Base-by-base conservation (phyloP, 2,113 vertebrate genomes). In the Probosciger aterrimus region DNA sequence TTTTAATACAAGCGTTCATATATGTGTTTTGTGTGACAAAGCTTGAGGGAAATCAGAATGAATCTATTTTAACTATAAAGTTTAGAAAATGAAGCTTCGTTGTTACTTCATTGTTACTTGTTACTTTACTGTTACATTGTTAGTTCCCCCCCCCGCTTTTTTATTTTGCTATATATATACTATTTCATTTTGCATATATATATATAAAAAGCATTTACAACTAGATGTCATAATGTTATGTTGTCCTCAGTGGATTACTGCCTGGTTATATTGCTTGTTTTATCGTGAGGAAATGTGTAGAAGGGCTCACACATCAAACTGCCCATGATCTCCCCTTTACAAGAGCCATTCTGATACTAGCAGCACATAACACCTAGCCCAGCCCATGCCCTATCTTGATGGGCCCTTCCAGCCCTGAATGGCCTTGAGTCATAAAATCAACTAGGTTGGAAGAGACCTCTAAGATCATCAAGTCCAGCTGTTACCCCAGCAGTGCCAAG, bases 131-230 rank as follows among this genome's bases (percentile, higher is more conserved):
- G 20, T 57, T 57, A 57, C 12, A 9, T 22, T 57, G 31, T n/a
- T 55, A 55, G 53, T 55, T 20, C 55, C 19, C 11, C 17, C 31
- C 12, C 31, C 16, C 20, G 16, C 50, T n/a, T 35, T 59, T n/a
- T 59, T 14, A 24, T n/a, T 59, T 57, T 57, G 31, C 19, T n/a
- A 8, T 57, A 57, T 57, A 33, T 57, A 57, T 57, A 53, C 18
- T 55, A 57, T 57, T 53, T 53, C 16, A 53, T 53, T 57, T 57
- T n/a, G 31, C 12, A 6, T 28, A 11, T 7, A 11, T 5, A 5
- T 5, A 6, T 7, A 35, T 28, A 47, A 19, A 55, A 69, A 22
- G 0, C 5, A 33, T 20, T 74, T 82, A 39, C 0, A 3, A 39
- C 1, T 24, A 30, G 16, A 30, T 9, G 4, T 6, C 20, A 12